Conservation (phyloP, 2,888 invertebrate species). For the Eupithecia abbreviata region DNA sequence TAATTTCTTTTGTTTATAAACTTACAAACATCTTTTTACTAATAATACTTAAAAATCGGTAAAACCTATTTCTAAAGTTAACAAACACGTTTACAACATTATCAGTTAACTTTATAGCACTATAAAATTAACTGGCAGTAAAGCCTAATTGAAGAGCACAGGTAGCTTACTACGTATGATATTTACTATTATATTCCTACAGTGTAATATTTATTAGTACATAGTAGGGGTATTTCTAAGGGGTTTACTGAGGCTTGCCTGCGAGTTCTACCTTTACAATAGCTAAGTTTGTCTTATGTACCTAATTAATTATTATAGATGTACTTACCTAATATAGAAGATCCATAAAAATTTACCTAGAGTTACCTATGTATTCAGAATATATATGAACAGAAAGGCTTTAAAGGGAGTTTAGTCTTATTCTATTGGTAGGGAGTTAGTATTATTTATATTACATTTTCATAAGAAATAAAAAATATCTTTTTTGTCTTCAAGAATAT, state of each 20-base stretch:
- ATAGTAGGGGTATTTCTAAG: neutral
- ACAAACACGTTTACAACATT: neutral
- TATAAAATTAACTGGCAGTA: slow-evolving; percentile 1
- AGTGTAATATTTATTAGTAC: neutral
- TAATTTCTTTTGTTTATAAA: neutral
- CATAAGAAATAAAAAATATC: neutral
- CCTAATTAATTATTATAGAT: no score
- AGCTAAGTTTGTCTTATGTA: no score
- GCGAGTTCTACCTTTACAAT: neutral
- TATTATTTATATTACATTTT: neutral
- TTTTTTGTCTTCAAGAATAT: neutral
- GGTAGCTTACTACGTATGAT: neutral
- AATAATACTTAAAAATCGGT: no score
- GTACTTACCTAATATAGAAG: no score
- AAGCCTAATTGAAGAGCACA: neutral
- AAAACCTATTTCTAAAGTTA: neutral
- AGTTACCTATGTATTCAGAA: no score
- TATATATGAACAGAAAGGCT: no score
- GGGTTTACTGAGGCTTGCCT: neutral
- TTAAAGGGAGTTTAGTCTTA: neutral
- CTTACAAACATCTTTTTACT: neutral
- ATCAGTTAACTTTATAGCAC: neutral
- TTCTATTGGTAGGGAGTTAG: neutral
- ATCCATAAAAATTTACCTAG: neutral
- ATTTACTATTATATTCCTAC: neutral